Evolutionary conservation across 2,888 invertebrate species (phyloP).

Genomic region (Strigamia crassipes): DNA sequence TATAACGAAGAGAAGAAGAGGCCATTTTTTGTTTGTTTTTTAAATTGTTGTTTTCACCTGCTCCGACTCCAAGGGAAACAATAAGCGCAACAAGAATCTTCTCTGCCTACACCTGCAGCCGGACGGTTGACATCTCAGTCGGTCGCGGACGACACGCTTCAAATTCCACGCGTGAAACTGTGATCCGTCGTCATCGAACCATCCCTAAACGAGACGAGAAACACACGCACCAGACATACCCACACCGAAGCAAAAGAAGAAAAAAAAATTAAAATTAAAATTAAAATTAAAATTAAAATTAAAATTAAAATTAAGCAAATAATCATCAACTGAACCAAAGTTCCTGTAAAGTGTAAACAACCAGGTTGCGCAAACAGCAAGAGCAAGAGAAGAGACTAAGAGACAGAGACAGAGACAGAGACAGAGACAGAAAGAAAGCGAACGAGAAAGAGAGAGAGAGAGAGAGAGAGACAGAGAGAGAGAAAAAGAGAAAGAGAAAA

Average conservation of each 20-base stretch:
- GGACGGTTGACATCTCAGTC: background rate
- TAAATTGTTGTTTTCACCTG: background rate
- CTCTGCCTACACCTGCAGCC: background rate
- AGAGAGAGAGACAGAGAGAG: background rate
- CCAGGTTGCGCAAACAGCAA: background rate
- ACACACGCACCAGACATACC: background rate
- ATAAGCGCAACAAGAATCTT: background rate
- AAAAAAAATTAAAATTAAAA: background rate
- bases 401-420: too few species aligned
- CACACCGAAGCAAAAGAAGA: background rate
- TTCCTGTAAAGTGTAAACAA: background rate
- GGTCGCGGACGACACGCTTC: background rate
- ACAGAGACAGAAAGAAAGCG: too few species aligned
- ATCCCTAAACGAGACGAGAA: background rate
- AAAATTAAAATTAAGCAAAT: background rate
- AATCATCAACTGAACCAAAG: background rate
- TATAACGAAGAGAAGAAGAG: background rate
- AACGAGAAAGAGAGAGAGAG: background rate
- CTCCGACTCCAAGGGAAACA: slow-evolving; percentile 6
- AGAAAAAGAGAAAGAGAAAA: background rate
- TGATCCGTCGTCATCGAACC: background rate
- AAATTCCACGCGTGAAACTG: background rate
- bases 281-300: background rate
- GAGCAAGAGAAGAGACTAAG: too few species aligned
- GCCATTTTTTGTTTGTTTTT: background rate